Base-by-base conservation (phyloP, 2,797 vertebrate species). In the Pipistrellus pipistrellus region DNA sequence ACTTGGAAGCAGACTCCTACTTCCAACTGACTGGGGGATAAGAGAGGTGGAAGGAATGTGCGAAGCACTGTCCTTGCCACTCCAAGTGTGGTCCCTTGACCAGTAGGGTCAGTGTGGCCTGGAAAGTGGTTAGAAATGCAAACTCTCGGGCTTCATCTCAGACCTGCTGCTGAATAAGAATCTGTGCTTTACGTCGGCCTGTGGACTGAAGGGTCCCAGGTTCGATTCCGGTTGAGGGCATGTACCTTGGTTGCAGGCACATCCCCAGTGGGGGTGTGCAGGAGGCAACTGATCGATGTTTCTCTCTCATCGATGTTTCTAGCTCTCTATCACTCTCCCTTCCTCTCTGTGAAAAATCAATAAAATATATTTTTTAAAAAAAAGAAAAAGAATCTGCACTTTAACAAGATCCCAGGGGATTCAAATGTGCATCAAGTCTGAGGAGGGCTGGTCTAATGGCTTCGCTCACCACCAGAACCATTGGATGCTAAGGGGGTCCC, bases 31-130 rank as follows among this genome's bases (percentile, higher is more conserved):
- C 51, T 8, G 0, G 41, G 9, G 9, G 11, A 0, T 23, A 8
- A 11, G 44, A 18, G 4, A 6, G 3, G 13, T 1, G 41, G 20
- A 41, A 27, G 9, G 20, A 2, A 2, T 2, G 32, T 6, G 23
- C 55, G 3, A 0, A 9, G 17, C 72, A 46, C 2, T 35, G 38
- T 68, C 53, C 62, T 35, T 38, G 30, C 30, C n/a, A 13, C 62
- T 64, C 87, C 10, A 15, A 66, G 57, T 17, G 51, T 57, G 53
- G 23, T 13, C 62, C 68, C 90, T 14, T 62, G 46, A 72, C 57
- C 83, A n/a, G 76, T 57, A 7, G 27, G 3, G 15, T 3, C 9
- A 8, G 32, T 8, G 2, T 20, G 8, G 18, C 41, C 85, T 21
- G 35, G 64, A 66, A 53, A 41, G 35, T 32, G 23, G 21, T 18